phyloP scores from a whole-genome alignment of 2,888 invertebrate genomes.

The Meteorus cinctellus region DNA sequence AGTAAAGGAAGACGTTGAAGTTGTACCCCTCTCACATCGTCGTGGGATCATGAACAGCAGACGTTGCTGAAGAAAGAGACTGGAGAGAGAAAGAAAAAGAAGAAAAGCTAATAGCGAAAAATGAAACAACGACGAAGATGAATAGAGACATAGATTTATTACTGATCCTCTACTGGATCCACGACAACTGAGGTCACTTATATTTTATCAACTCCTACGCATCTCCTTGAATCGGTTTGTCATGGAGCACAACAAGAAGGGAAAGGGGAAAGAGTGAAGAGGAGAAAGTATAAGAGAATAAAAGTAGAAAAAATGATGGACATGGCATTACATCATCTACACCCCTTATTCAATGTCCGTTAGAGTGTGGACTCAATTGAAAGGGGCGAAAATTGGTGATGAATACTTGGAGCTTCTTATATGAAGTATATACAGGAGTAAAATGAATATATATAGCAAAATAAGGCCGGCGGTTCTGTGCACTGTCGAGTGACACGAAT shows the following conservation, averaged over 20 bases:
- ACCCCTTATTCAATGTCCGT: neutral
- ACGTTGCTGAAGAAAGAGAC: neutral
- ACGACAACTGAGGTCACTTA: conserved; percentile 45
- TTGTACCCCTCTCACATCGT: neutral
- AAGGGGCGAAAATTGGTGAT: neutral
- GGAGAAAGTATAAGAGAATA: conserved; percentile 28
- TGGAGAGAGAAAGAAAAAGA: neutral
- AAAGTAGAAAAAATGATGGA: neutral
- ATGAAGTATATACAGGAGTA: neutral
- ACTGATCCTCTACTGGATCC: conserved; percentile 44
- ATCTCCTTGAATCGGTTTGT: conserved; percentile 53
- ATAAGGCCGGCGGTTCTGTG: no score
- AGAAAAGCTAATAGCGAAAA: neutral
- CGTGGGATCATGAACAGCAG: conserved; percentile 14
- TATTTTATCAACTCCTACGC: conserved; percentile 54
- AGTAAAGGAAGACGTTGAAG: conserved; percentile 14
- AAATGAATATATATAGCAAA: neutral
- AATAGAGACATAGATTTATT: conserved; percentile 28
- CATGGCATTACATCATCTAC: neutral
- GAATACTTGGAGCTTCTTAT: neutral
- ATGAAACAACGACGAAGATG: conserved; percentile 35
- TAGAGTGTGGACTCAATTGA: neutral
- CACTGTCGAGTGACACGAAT: neutral
- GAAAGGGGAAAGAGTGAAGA: conserved; percentile 9
- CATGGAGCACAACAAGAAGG: conserved; percentile 37